phyloP scores from a whole-genome alignment of 2,113 vertebrate genomes.

The Petroica traversi region DNA sequence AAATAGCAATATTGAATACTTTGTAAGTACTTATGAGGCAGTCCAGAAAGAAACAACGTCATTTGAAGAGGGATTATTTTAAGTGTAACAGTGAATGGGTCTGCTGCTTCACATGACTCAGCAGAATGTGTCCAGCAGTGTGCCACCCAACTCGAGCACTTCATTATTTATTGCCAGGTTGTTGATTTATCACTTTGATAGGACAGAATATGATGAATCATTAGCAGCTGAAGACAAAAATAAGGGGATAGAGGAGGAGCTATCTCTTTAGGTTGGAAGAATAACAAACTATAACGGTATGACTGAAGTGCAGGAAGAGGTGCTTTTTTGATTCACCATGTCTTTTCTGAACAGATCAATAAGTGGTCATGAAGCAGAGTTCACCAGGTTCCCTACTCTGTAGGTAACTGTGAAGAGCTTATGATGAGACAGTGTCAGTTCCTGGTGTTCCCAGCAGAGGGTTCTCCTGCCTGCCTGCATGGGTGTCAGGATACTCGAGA shows the following conservation, averaged over 20 bases:
- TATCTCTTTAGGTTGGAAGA: not conserved
- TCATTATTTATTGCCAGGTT: not conserved
- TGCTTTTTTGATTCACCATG: not conserved
- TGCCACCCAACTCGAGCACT: not conserved
- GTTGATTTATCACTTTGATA: not conserved
- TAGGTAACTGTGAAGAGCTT: not conserved
- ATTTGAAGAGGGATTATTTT: not conserved
- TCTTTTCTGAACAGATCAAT: not conserved
- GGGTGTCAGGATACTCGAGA: not conserved
- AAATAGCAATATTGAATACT: not conserved
- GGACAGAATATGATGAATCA: not conserved
- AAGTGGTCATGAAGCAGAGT: too few relatives aligned
- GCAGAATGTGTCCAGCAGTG: not conserved
- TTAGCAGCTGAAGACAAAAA: not conserved
- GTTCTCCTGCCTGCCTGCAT: not conserved
- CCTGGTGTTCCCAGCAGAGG: not conserved
- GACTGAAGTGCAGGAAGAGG: not conserved
- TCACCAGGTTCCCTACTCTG: not conserved
- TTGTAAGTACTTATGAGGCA: not conserved
- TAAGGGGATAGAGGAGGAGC: not conserved
- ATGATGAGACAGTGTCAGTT: not conserved
- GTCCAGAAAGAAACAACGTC: not conserved
- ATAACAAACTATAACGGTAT: fast-evolving
- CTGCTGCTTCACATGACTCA: not conserved
- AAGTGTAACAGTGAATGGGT: not conserved